Evolutionary conservation across 37 sponge, comb jelly and placozoan genomes (phyloP), one percentile per base, ranked within the genome.

Genomic region (Beroe ovata): DNA sequence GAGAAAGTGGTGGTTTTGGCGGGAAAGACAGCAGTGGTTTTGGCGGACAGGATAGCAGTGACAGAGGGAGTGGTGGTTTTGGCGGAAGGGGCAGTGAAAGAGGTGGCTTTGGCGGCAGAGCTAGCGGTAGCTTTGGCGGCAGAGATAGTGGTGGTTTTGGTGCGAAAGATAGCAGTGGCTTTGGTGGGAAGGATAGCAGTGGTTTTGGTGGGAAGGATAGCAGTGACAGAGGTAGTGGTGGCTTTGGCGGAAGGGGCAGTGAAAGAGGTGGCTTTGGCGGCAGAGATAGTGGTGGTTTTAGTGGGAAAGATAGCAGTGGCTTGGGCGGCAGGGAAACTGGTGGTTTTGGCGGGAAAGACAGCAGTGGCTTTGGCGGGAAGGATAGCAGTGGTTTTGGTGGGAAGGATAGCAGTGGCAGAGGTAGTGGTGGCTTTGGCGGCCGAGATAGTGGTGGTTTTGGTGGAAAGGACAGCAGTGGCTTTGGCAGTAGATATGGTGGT

Each of bases 141-240:
- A 34, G 71, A 8, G 71, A 34, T 28, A 34, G 71, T 35, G 71
- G 71, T 71, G 71, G 71, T 29, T 29, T 29, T 28, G 26, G 63
- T 28, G 63, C 28, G 6, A 29, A 29, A 62, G 26, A 62, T 62
- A 16, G n/a, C 63, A 62, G 63, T 28, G n/a, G n/a, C n/a, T n/a
- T n/a, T n/a, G 63, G 63, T 62, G 59, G 59, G 59, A 58, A 58
- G 11, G 59, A 58, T 16, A 58, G 59, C 11, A 16, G 59, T 58
- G n/a, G n/a, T n/a, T n/a, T n/a, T n/a, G n/a, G n/a, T n/a, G n/a
- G n/a, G n/a, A n/a, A n/a, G n/a, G n/a, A n/a, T n/a, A n/a, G n/a
- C n/a, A n/a, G n/a, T n/a, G n/a, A 58, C 59, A 58, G 59, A 11
- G 18, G 18, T 18, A 18, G 59, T 11, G 18, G 18, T 18, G 18